Evolutionary conservation across 1,140 invertebrate species (phyloP), one percentile per base, ranked within the genome.

Genomic region (Drosophila obscura): DNA sequence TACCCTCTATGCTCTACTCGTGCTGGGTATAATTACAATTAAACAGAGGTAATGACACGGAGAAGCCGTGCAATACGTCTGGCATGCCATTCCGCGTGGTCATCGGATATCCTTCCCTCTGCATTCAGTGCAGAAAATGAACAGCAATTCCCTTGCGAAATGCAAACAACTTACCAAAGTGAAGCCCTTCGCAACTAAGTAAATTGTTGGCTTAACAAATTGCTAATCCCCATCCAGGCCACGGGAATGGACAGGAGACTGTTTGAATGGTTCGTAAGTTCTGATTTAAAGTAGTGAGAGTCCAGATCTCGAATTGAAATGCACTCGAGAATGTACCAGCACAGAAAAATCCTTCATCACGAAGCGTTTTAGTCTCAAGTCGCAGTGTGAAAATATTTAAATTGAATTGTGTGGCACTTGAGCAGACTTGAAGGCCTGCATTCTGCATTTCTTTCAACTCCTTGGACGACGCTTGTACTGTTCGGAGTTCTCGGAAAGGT

Each of bases 131-230:
- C 51, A 55, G 61, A 69, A 69, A 67, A 69, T 50, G 51, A 45
- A 26, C 64, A 69, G 52, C 51, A 50, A 43, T 49, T 52, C 57
- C 48, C 58, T 41, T 75, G 50, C 46, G 9, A 57, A 77, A 77
- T 62, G 74, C 63, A 58, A 66, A 66, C 67, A 77, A 67, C 61
- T 73, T 67, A 61, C 63, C 51, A 48, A 56, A 69, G 66, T 68
- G 77, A 83, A 84, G 80, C 80, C 81, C 67, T 67, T 64, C 73
- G 63, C 58, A 74, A 46, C 72, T 77, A 74, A 60, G 80, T 80
- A 84, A 84, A 84, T 68, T 85, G 80, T 84, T 84, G 81, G 80
- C 81, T 84, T 80, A 84, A 84, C 80, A 73, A 84, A 84, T 84
- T 85, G 77, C 80, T 84, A 84, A 84, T 84, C 73, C 73, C 76